Evolutionary conservation across 2,888 invertebrate species (phyloP).

Genomic region (Drosophila imparisetae): DNA sequence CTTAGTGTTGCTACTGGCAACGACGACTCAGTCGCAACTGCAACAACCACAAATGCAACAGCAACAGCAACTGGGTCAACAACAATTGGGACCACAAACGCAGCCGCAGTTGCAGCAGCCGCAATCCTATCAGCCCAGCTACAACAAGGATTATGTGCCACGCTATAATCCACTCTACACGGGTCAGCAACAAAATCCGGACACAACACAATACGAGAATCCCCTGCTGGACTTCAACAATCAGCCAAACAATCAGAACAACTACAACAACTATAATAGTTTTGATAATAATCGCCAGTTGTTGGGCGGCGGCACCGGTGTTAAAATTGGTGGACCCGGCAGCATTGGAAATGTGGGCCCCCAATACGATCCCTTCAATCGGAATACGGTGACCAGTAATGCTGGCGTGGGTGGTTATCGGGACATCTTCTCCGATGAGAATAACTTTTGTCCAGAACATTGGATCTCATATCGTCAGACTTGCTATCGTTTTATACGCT

Average conservation of each 20-base stretch:
- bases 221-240: conserved; percentile 73
- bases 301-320: conserved; percentile 37
- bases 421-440: conserved; percentile 81
- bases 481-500: conserved; percentile 96
- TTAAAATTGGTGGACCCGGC: conserved; percentile 49
- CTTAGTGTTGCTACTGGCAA: conserved; percentile 43
- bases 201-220: conserved; percentile 76
- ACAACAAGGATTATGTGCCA: conserved; percentile 81
- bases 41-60: conserved; percentile 37
- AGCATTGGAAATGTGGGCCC: conserved; percentile 52
- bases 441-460: conserved; percentile 90
- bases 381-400: conserved; percentile 53
- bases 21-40: conserved; percentile 40
- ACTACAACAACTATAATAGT: conserved; percentile 57
- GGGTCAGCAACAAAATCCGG: conserved; percentile 66
- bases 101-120: conserved; percentile 43
- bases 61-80: conserved; percentile 32
- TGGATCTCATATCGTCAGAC: conserved; percentile 93
- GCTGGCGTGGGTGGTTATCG: conserved; percentile 52
- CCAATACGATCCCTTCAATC: conserved; percentile 80
- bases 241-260: conserved; percentile 52
- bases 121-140: conserved; percentile 73
- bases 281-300: conserved; percentile 42
- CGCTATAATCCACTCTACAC: conserved; percentile 82
- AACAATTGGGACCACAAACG: conserved; percentile 27